Evolutionary conservation across 30 jellyfish, hydroid and myxozoan genomes (phyloP).

Genomic region (Aurelia coerulea): DNA sequence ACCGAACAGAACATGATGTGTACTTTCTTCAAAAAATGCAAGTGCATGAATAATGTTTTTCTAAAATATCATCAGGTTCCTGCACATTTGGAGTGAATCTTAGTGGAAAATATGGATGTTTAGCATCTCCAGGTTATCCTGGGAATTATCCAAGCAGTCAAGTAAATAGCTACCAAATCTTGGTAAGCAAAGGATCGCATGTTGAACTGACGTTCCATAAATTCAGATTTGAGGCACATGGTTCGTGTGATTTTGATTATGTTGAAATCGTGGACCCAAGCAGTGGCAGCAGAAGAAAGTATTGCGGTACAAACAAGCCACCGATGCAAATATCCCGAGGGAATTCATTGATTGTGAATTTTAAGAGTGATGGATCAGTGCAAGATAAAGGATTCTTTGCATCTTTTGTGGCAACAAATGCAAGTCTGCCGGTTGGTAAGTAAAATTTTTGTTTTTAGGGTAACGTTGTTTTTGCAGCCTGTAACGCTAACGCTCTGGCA

Average conservation of each 20-base stretch:
- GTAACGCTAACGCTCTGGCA: neutral
- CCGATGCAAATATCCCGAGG: conserved; percentile 13
- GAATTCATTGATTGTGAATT: conserved; percentile 8
- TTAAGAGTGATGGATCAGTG: conserved; percentile 13
- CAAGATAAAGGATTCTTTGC: conserved; percentile 5
- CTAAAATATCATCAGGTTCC: too few relatives aligned
- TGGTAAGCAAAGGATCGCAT: neutral
- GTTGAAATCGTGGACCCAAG: neutral
- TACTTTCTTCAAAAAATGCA: too few relatives aligned
- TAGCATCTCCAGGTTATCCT: conserved; percentile 38
- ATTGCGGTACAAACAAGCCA: conserved; percentile 20
- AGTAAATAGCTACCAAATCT: neutral
- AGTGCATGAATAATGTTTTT: too few relatives aligned
- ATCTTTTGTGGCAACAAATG: neutral
- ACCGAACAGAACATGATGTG: too few relatives aligned
- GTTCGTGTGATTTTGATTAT: conserved; percentile 8
- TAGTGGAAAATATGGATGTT: conserved; percentile 18
- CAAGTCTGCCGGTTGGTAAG: neutral
- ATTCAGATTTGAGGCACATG: neutral
- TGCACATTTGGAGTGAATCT: neutral
- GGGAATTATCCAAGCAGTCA: conserved; percentile 2
- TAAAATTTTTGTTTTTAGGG: neutral
- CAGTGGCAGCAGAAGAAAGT: neutral
- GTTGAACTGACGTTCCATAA: neutral
- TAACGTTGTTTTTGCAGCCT: neutral